Base-by-base conservation (phyloP, 1,140 invertebrate genomes). In the Piezodorus guildinii region DNA sequence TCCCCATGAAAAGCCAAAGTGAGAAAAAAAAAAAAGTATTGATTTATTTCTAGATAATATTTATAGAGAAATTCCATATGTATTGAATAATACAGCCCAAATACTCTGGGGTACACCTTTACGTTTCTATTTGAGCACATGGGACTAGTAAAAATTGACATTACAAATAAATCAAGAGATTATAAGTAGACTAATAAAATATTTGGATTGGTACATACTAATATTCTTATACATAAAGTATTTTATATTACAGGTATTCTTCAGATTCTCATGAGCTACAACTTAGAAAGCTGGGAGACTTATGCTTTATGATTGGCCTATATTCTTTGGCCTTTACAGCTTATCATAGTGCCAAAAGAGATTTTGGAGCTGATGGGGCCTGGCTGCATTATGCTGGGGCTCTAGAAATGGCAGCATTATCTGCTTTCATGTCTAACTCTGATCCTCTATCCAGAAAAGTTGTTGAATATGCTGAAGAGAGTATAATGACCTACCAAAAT, bases 381-480 rank as follows among this genome's bases (percentile, higher is more conserved):
- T 98, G 94, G 95, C 77, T 97, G 15, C 93, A 96, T 74, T 96
- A 91, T 76, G 94, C 95, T 12, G 94, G 94, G 15, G 93, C 94
- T 19, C 75, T 95, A 49, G 94, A 97, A 79, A 96, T 97, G 93
- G 93, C 93, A 6, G 90, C 91, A 3, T 74, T 96, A 0, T 87
- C 92, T 65, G 88, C 91, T 1, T 96, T 94, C 71, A 91, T 96
- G 87, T 83, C 86, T 66, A 87, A 86, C 51, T 60, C 54, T 44
- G 87, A 88, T 68, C 19, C 45, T 15, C 77, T 83, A 1, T 83
- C 81, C 61, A 75, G 82, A 30, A 91, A 91, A 72, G 87, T 86
- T 0, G 83, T 84, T 68, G 90, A 92, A 67, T 96, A 96, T 71
- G 90, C 96, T 83, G 93, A 96, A 70, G 90, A 94, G 70, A 91